Evolutionary conservation across 2,797 vertebrate species (phyloP).

Genomic region (Chelidonichthys spinosus): DNA sequence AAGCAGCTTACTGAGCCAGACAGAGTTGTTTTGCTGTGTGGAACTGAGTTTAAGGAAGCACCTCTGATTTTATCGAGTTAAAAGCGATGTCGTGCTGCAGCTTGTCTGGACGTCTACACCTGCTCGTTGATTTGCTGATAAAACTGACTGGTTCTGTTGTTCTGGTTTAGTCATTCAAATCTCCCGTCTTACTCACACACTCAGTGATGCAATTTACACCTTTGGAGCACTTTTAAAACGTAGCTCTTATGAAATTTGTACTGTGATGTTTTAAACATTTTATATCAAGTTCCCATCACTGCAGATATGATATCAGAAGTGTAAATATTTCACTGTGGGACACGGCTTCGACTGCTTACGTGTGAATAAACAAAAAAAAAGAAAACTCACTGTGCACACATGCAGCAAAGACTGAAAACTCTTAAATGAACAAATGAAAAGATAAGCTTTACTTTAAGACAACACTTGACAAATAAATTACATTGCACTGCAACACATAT

Average conservation of each 20-base stretch:
- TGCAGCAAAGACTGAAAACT: not conserved
- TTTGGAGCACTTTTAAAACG: not conserved
- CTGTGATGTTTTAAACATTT: not conserved
- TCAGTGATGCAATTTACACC: not conserved
- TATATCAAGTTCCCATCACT: not conserved
- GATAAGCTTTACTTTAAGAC: constrained; percentile 29
- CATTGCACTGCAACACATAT: constrained; percentile 17
- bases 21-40: no score
- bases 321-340: not conserved
- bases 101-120: constrained; percentile 27
- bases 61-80: not conserved
- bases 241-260: not conserved
- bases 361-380: not conserved
- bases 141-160: constrained; percentile 30
- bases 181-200: constrained; percentile 29
- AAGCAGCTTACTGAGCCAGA: not conserved
- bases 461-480: constrained; percentile 57
- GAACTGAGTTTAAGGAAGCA: not conserved
- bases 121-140: constrained; percentile 14
- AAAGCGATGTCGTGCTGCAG: not conserved
- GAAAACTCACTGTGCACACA: not conserved
- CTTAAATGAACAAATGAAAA: not conserved
- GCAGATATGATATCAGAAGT: not conserved
- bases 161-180: not conserved
- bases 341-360: not conserved